These are phyloP conservation scores for Crenuchus spilurus DNA, from an alignment of 2,797 vertebrate genomes.

Conservation along the genomic window DNA sequence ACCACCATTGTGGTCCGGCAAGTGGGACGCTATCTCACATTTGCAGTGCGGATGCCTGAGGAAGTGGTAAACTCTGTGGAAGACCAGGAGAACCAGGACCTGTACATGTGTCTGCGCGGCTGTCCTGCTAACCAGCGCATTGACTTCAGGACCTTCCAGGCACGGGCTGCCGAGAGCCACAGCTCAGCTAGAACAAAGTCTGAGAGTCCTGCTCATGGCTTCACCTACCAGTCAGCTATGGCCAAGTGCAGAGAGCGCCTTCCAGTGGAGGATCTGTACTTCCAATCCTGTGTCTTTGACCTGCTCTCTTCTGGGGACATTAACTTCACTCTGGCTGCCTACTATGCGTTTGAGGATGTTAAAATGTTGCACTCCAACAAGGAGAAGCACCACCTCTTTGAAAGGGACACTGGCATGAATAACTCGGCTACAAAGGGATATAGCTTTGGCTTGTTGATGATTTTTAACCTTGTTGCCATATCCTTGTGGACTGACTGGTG, in stretches of 20 bases:
- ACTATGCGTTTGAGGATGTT: constrained; percentile 95
- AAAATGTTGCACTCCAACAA: constrained; percentile 96
- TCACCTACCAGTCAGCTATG: constrained; percentile 86
- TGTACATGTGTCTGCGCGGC: constrained; percentile 93
- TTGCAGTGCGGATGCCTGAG: constrained; percentile 95
- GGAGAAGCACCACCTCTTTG: constrained; percentile 89
- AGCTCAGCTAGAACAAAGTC: constrained; percentile 56
- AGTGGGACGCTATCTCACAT: constrained; percentile 95
- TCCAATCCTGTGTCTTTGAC: constrained; percentile 97
- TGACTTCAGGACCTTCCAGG: constrained; percentile 82
- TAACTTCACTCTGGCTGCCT: constrained; percentile 98
- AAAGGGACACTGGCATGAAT: constrained; percentile 78
- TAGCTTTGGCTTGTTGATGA: constrained; percentile 43
- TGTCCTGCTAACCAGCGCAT: constrained; percentile 93
- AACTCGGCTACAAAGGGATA: constrained; percentile 54
- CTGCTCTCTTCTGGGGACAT: constrained; percentile 94
- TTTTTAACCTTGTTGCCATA: constrained; percentile 69
- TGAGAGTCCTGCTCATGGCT: constrained; percentile 63
- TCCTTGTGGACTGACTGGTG: constrained; percentile 75
- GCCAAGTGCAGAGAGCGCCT: constrained; percentile 94
- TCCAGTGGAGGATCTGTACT: constrained; percentile 96
- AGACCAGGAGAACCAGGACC: constrained; percentile 90
- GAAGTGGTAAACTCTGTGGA: constrained; percentile 92
- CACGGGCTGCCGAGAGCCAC: constrained; percentile 69
- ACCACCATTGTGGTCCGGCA: constrained; percentile 96